phyloP scores from a whole-genome alignment of 2,888 invertebrate genomes.

The Pharmacophagus antenor region DNA sequence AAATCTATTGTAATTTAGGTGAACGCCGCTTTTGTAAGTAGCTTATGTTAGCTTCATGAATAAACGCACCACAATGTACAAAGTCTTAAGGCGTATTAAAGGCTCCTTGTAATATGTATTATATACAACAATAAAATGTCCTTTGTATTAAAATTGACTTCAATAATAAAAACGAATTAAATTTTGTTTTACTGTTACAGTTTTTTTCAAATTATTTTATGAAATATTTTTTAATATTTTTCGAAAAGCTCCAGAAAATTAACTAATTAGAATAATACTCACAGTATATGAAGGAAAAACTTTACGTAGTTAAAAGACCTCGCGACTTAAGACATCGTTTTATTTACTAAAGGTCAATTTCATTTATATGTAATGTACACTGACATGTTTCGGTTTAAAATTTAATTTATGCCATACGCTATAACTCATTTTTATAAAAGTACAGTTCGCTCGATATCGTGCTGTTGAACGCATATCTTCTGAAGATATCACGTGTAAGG shows the following conservation, averaged over 20 bases:
- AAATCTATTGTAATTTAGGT: conserved; percentile 14
- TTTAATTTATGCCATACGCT: not conserved
- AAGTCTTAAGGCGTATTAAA: not conserved
- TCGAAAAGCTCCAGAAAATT: not conserved
- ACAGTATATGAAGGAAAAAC: not conserved
- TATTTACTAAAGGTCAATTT: not conserved
- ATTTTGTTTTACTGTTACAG: too few relatives aligned
- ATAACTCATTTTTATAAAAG: not conserved
- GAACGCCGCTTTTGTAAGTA: conserved; percentile 7
- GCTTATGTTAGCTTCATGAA: conserved; percentile 14
- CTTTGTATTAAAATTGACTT: too few relatives aligned
- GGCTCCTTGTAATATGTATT: not conserved
- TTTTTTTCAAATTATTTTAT: not conserved
- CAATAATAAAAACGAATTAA: too few relatives aligned
- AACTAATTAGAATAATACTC: not conserved
- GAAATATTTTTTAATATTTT: not conserved
- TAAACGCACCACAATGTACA: conserved; percentile 3
- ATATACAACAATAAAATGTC: not conserved
- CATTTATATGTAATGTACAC: not conserved
- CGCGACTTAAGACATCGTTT: conserved; percentile 1
- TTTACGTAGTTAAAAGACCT: not conserved
- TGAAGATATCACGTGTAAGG: too few relatives aligned
- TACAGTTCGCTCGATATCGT: too few relatives aligned
- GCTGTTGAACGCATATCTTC: too few relatives aligned
- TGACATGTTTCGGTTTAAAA: not conserved